These are phyloP conservation scores for Monomorium pharaonis DNA, from an alignment of 1,140 invertebrate genomes.

Conservation along the genomic window DNA sequence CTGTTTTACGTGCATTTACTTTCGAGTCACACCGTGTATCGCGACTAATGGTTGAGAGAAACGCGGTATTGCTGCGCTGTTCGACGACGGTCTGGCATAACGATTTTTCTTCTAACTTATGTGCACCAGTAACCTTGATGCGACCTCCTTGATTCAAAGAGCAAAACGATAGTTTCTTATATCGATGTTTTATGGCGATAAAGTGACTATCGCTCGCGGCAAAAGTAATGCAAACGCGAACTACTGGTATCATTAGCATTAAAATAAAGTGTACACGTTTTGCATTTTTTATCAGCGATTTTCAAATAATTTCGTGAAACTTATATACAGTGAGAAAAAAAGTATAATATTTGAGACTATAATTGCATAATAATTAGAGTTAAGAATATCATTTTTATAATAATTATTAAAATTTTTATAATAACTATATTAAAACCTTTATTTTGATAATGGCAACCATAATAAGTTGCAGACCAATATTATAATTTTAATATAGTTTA, in stretches of 20 bases:
- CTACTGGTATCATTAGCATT: neutral
- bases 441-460: no score
- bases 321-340: neutral
- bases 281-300: neutral
- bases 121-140: slow-evolving; percentile 39
- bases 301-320: neutral
- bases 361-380: no score
- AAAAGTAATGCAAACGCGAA: neutral
- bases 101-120: slow-evolving; percentile 68
- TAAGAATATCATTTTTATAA: no score
- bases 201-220: neutral
- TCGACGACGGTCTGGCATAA: slow-evolving; percentile 51
- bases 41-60: slow-evolving; percentile 45
- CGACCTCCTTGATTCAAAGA: slow-evolving; percentile 55
- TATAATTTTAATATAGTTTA: no score
- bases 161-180: slow-evolving; percentile 28
- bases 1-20: slow-evolving; percentile 42
- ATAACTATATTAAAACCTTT: no score
- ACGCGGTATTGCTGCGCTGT: neutral
- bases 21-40: slow-evolving; percentile 52
- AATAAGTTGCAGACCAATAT: no score
- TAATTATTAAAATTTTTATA: no score
- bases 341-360: no score
- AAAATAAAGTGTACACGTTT: neutral
- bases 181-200: neutral